These are phyloP conservation scores for Meteorus sp. DNA, from an alignment of 1,140 invertebrate genomes.

Conservation along the genomic window DNA sequence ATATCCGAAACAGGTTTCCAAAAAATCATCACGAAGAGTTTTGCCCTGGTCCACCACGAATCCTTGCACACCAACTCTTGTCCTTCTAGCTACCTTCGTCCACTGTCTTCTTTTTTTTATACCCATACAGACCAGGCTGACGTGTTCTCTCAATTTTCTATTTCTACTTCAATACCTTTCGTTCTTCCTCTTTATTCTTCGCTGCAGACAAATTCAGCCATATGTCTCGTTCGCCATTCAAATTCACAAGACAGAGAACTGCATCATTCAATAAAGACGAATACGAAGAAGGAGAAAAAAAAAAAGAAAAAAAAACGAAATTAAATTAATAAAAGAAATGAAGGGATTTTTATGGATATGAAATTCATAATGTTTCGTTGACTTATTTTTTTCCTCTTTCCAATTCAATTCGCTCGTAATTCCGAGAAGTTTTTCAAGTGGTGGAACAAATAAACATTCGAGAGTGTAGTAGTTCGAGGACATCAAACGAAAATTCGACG, in stretches of 20 bases:
- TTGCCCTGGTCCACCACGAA: conserved; percentile 30
- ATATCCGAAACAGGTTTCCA: conserved; percentile 47
- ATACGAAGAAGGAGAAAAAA: no score
- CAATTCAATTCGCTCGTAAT: no score
- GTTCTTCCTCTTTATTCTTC: conserved; percentile 2
- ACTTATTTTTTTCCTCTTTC: no score
- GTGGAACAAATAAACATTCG: not conserved
- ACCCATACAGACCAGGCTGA: conserved; percentile 2
- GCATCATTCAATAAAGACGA: no score
- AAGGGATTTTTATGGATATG: not conserved
- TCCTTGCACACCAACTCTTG: conserved; percentile 16
- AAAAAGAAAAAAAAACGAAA: no score
- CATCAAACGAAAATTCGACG: conserved; percentile 5
- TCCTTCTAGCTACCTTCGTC: not conserved
- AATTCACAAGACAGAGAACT: no score
- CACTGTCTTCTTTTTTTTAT: not conserved
- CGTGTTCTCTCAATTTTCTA: conserved; percentile 23
- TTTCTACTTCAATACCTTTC: conserved; percentile 6
- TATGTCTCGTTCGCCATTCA: not conserved
- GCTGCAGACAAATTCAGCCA: not conserved
- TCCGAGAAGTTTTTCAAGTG: not conserved
- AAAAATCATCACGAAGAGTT: conserved; percentile 37
- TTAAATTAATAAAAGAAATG: not conserved
- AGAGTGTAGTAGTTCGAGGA: no score
- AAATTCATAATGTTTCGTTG: not conserved